Evolutionary conservation across 2,888 invertebrate species (phyloP), one percentile per base, ranked within the genome.

Genomic region (Cetonia aurata): DNA sequence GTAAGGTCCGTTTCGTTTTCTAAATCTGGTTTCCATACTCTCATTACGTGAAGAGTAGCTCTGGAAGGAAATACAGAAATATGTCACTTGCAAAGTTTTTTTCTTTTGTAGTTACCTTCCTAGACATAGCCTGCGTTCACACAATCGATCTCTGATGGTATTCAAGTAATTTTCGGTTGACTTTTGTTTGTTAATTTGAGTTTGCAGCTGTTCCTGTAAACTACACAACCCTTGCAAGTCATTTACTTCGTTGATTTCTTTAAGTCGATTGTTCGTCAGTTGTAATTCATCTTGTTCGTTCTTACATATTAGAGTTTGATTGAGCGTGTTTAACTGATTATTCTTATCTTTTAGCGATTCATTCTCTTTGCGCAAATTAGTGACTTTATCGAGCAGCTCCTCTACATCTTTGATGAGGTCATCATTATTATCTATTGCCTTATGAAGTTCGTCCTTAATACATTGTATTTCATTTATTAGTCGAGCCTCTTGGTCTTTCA

Each of bases 341-440:
- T 42, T 42, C 15, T 57, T 56, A 13, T 25, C 9, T 42, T 55
- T 48, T 10, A 56, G 17, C 10, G 25, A 31, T 55, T 56, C 44
- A 46, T 67, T 67, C 44, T 67, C 67, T n/a, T 56, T 42, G 9
- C n/a, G 44, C 31, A 67, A 55, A 44, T 56, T 56, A 13, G 55
- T 41, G 1, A 55, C 17, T 33, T 55, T 57, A 13, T 17, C 17
- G 10, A 55, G 31, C n/a, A 62, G 37, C 8, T 48, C 50, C 33
- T 62, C 62, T 37, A 50, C 17, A 37, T 62, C 50, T 8, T 6
- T 37, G 0, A 31, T 62, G 33, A 62, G 10, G 13, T n/a, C 31
- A 31, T 50, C 50, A 37, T 48, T 62, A 50, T 10, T 37, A 50
- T 17, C 15, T 3, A 50, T 62, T 1, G 62, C 15, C 15, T 25